Evolutionary conservation across 2,888 invertebrate species (phyloP).

Genomic region (Eupsilia transversa): DNA sequence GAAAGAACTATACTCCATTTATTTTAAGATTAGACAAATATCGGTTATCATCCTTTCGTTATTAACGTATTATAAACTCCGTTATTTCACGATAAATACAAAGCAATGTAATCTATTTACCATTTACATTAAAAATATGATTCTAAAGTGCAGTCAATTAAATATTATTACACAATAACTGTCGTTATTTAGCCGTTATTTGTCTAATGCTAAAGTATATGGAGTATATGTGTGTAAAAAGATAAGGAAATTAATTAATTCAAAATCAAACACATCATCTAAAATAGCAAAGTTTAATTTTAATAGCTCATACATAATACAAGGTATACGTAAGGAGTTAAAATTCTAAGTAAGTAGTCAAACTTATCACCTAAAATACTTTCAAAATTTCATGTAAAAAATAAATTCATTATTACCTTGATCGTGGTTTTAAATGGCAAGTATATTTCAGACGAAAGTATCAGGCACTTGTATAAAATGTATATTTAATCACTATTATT

Average conservation of each 20-base stretch:
- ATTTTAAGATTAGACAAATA: too few relatives aligned
- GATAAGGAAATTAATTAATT: neutral
- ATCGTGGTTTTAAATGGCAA: conserved; percentile 69
- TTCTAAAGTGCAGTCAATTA: too few relatives aligned
- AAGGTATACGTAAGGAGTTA: conserved; percentile 47
- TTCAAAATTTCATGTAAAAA: conserved; percentile 71
- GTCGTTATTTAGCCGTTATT: too few relatives aligned
- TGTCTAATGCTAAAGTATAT: too few relatives aligned
- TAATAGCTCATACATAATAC: conserved; percentile 51
- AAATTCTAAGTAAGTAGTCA: conserved; percentile 73
- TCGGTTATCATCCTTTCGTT: too few relatives aligned
- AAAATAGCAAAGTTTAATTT: conserved; percentile 71
- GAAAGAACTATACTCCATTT: neutral
- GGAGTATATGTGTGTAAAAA: too few relatives aligned
- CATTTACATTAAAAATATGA: too few relatives aligned
- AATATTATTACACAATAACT: too few relatives aligned
- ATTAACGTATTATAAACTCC: too few relatives aligned
- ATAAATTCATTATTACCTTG: conserved; percentile 74
- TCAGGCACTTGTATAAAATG: conserved; percentile 24
- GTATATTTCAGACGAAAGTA: conserved; percentile 53
- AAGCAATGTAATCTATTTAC: too few relatives aligned
- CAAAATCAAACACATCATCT: conserved; percentile 41
- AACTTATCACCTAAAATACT: conserved; percentile 80
- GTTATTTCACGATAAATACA: too few relatives aligned
- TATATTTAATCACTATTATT: conserved; percentile 2